Conservation (phyloP, 2,113 vertebrate species). For the Cochlearius cochlearius region DNA sequence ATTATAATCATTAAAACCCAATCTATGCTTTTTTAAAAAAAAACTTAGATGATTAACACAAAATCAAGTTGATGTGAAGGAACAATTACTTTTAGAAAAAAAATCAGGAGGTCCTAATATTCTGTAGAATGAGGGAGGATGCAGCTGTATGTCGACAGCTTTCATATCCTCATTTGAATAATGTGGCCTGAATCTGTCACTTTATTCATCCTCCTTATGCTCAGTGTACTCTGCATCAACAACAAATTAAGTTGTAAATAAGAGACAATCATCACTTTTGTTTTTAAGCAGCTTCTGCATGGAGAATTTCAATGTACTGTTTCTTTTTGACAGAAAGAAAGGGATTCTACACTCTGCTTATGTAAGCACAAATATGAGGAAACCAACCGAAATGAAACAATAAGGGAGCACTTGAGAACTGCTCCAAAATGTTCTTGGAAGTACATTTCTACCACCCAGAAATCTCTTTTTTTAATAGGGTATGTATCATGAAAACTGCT, state of each 20-base stretch:
- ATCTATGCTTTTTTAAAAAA: slow-evolving; percentile 58
- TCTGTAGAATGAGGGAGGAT: slow-evolving; percentile 84
- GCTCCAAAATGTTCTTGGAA: slow-evolving; percentile 61
- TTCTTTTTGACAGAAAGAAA: slow-evolving; percentile 71
- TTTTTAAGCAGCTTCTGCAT: slow-evolving; percentile 85
- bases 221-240: slow-evolving; percentile 91
- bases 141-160: slow-evolving; percentile 90
- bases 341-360: slow-evolving; percentile 76
- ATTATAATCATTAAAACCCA: slow-evolving; percentile 76
- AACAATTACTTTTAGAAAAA: slow-evolving; percentile 76
- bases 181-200: slow-evolving; percentile 97
- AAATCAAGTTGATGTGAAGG: slow-evolving; percentile 76
- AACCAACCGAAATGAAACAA: slow-evolving; percentile 72
- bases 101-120: slow-evolving; percentile 85
- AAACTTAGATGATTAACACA: slow-evolving; percentile 76
- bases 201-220: slow-evolving; percentile 92
- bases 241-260: slow-evolving; percentile 97
- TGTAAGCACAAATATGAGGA: slow-evolving; percentile 76
- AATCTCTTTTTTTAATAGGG: slow-evolving; percentile 31
- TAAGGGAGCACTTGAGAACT: slow-evolving; percentile 68
- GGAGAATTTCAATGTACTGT: slow-evolving; percentile 80
- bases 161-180: slow-evolving; percentile 98
- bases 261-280: slow-evolving; percentile 96
- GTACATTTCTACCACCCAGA: slow-evolving; percentile 37
- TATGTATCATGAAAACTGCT: not conserved